Base-by-base conservation (phyloP, 2,113 vertebrate species). In the Eptatretus burgeri region DNA sequence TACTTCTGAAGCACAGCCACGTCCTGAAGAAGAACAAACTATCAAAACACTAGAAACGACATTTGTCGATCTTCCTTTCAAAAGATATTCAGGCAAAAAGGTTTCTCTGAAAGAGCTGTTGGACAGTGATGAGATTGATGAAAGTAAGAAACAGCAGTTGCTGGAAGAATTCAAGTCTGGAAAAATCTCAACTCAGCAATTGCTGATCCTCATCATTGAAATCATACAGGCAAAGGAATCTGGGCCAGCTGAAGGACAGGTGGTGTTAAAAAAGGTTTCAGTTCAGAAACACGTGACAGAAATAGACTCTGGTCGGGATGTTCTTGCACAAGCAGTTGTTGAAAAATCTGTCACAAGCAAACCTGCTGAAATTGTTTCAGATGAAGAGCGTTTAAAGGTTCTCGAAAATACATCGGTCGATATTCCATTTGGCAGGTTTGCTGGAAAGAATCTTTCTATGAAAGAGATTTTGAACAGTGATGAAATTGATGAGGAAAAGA, bases 61-160 rank as follows among this genome's bases (percentile, higher is more conserved):
- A 60, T 17, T 20, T 2, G 56, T 60, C 11, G 12, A 60, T 60
- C n/a, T 60, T 10, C n/a, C n/a, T 60, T 60, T 60, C 13, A 11
- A 20, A 60, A 60, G 56, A 10, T 60, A 17, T 60, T n/a, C 56
- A 10, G 56, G 56, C 56, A 60, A 60, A 60, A 60, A 60, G n/a
- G 16, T 19, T 13, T 60, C 56, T 0, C 19, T 77, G 12, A 85
- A 84, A 84, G 78, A 82, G 1, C 70, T 87, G 0, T 76, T 93
- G 12, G 81, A 78, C 50, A 83, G 84, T 0, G 80, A 82, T 56
- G 87, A 85, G 11, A 51, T 88, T 20, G 76, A 73, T 0, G 77
- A 81, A 5, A 74, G 78, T 1, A 66, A 71, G 1, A 74, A 71
- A 2, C 66, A 70, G 0, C 72, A 78, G 1, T 13, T 80, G 2